Evolutionary conservation across 2,113 vertebrate species (phyloP).

Genomic region (Baryphthengus martii): DNA sequence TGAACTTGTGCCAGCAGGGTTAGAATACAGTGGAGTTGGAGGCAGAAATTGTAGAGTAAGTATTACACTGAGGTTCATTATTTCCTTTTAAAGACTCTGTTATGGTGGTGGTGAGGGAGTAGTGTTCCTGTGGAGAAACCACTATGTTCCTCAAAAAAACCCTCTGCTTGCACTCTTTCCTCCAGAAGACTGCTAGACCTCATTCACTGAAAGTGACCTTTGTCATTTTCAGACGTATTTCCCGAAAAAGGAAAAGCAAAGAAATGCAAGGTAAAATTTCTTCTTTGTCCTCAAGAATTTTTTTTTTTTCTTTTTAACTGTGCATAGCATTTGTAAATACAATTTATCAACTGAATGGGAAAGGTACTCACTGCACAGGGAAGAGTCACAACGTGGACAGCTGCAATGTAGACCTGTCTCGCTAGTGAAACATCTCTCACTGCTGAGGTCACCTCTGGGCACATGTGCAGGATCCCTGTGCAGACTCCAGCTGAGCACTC

Average conservation of each 20-base stretch:
- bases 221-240: background rate
- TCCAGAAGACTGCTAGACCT: background rate
- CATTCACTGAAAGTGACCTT: background rate
- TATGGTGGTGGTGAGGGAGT: background rate
- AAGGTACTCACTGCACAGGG: background rate
- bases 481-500: background rate
- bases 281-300: background rate
- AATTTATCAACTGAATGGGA: background rate
- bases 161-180: background rate
- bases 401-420: background rate
- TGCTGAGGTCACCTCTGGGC: background rate
- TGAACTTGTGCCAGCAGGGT: background rate
- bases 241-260: background rate
- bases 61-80: background rate
- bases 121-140: background rate
- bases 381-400: fast-evolving
- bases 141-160: background rate
- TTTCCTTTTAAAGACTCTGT: background rate
- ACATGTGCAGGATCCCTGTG: background rate
- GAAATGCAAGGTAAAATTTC: background rate
- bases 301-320: background rate
- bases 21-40: background rate
- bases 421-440: background rate
- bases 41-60: background rate
- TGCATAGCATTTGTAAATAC: background rate